phyloP scores from a whole-genome alignment of 2,797 vertebrate species.

The Sebastes goodei region DNA sequence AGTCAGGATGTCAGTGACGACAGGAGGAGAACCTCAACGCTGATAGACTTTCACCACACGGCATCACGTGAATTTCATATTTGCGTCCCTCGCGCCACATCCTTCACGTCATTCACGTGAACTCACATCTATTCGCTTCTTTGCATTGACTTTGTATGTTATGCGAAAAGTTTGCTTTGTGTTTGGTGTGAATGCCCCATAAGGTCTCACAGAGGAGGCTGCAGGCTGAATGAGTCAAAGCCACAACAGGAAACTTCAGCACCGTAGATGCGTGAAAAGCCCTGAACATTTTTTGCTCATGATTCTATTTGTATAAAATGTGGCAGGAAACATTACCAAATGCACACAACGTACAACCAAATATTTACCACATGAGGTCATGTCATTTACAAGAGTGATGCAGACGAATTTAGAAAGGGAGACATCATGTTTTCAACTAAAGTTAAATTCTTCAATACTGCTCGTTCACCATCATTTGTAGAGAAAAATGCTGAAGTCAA shows the following conservation, averaged over 20 bases:
- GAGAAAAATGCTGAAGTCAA: neutral
- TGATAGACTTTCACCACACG: too few species aligned
- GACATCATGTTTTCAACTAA: neutral
- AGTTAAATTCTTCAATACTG: neutral
- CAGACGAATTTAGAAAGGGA: neutral
- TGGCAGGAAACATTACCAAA: conserved; percentile 18
- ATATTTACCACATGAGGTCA: conserved; percentile 45
- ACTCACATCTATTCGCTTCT: too few species aligned
- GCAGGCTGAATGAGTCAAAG: neutral
- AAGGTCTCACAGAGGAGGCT: neutral
- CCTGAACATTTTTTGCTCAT: conserved; percentile 25
- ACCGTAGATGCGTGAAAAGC: neutral
- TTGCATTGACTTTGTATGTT: too few species aligned
- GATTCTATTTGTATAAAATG: conserved; percentile 33
- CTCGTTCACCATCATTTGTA: neutral
- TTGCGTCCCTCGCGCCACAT: too few species aligned
- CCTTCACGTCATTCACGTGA: too few species aligned
- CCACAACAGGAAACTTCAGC: neutral
- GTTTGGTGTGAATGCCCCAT: too few species aligned
- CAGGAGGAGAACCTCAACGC: too few species aligned
- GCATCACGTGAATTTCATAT: too few species aligned
- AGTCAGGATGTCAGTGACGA: too few species aligned
- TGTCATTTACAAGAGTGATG: neutral
- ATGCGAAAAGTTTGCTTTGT: too few species aligned
- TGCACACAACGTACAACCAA: conserved; percentile 9